Base-by-base conservation (phyloP, 1,140 invertebrate genomes). In the Drepana arcuata region DNA sequence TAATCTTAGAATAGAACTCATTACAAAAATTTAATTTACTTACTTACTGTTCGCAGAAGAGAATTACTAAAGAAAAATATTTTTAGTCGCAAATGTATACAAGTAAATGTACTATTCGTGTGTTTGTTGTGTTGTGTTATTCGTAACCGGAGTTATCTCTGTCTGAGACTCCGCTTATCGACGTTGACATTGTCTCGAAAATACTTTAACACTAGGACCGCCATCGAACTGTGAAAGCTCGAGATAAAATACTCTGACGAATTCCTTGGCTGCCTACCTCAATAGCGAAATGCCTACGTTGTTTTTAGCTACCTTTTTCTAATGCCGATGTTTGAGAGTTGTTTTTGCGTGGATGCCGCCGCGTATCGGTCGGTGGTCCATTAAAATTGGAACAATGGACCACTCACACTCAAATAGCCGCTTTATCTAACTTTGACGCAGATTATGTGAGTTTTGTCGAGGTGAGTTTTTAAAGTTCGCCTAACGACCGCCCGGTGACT, bases 381-480 rank as follows among this genome's bases (percentile, higher is more conserved):
- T 77, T 74, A 78, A 67, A 52, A 34, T 30, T 60, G 58, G 68
- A 77, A 78, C 73, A 81, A 81, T 78, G 69, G 73, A 36, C 63
- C 62, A 63, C 65, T 75, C 56, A 52, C 52, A 61, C 65, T 66
- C 61, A 73, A 69, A 71, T 74, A 68, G 62, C 63, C 50, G 54
- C 60, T 71, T 78, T 73, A 72, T 78, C 73, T 73, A 64, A 56
- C 47, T 70, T 68, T 68, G 56, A 68, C 71, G 67, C 57, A 62
- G 63, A 68, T 71, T 71, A 75, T 68, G 66, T 71, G 66, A 71
- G 65, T 61, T 61, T 61, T 70, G 61, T 54, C 64, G 68, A 61
- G 47, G 28, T 41, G 48, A 68, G 67, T 70, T 64, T 59, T 39
- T n/a, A n/a, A n/a, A n/a, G n/a, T n/a, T n/a, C n/a, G n/a, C n/a